Base-by-base conservation (phyloP, 2,888 invertebrate genomes). In the Congeria kusceri region DNA sequence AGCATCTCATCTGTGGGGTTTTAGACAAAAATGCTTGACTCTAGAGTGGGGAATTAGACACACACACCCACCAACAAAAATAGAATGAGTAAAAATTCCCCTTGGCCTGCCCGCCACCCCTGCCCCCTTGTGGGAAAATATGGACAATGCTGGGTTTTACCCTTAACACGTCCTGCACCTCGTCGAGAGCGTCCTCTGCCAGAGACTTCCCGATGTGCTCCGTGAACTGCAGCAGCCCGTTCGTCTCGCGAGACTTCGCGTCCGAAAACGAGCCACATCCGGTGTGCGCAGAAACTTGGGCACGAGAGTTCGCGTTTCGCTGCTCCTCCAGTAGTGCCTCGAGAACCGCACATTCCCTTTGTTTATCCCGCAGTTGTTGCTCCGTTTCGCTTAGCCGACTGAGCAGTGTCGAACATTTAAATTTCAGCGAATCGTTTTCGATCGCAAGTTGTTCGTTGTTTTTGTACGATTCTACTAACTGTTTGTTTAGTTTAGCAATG, bases 381-480 rank as follows among this genome's bases (percentile, higher is more conserved):
- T 76, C 76, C 4, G 65, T 70, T 15, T 65, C 72, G 4, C 20
- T 66, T 23, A 77, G 56, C 18, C 62, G 61, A 23, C 58, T 47
- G 13, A 77, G 64, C 11, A 77, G 32, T 3, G 72, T 69, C 4
- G 72, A 77, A 46, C 69, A 77, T 58, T 77, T 77, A 23, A 72
- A 68, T 39, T 80, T 78, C 28, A 83, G 58, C 15, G 66, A 53
- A 28, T 64, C 67, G 57, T 78, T 83, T 57, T 80, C 77, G 13
- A 47, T 74, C 39, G 82, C 72, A 2, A 77, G 67, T 25, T 65
- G 58, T 32, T 74, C 79, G 25, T 81, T 59, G 29, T 70, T 63
- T 63, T 86, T 85, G 15, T 81, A 77, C 7, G 80, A 71, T 57
- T 86, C 83, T 5, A 87, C 78, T 9, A 86, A 62, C 32, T 88